A percentile compares a stretch with the other conserved stretches of the same genome.
These are phyloP conservation scores for Henicopernis longicauda DNA, from an alignment of 2,113 vertebrate species.

Conservation along the genomic window DNA sequence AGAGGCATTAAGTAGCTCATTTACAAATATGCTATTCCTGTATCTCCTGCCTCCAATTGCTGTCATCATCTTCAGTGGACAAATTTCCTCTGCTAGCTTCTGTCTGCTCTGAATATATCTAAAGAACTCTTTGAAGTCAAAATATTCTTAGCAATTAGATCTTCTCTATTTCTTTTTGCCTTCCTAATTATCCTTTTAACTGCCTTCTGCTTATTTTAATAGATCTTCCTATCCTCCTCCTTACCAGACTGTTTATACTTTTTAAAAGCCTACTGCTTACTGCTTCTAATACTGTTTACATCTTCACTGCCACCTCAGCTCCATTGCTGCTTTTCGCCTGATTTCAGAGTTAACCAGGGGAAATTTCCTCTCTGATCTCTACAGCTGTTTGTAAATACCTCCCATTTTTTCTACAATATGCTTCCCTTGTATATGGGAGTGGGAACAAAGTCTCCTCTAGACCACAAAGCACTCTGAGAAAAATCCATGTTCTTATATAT, in stretches of 20 bases:
- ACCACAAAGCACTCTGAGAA: background rate
- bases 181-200: constrained; percentile 67
- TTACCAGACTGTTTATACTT: constrained; percentile 63
- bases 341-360: background rate
- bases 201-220: constrained; percentile 68
- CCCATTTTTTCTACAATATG: background rate
- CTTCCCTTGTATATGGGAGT: background rate
- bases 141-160: constrained; percentile 53
- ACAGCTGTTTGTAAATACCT: constrained; percentile 17
- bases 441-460: background rate
- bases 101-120: background rate
- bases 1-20: background rate
- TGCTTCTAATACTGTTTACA: constrained; percentile 57
- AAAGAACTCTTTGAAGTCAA: constrained; percentile 40
- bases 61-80: background rate
- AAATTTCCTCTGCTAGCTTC: background rate
- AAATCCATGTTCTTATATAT: background rate
- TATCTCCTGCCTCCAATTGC: background rate
- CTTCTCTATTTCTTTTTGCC: constrained; percentile 48
- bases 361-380: constrained; percentile 46
- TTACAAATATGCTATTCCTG: rapidly evolving
- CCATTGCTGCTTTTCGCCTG: background rate
- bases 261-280: constrained; percentile 57
- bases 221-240: constrained; percentile 54
- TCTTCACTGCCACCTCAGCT: constrained; percentile 47